Evolutionary conservation across 2,113 vertebrate genomes (phyloP), one percentile per base, ranked within the genome.

Genomic region (Ptilorrhoa leucosticta): DNA sequence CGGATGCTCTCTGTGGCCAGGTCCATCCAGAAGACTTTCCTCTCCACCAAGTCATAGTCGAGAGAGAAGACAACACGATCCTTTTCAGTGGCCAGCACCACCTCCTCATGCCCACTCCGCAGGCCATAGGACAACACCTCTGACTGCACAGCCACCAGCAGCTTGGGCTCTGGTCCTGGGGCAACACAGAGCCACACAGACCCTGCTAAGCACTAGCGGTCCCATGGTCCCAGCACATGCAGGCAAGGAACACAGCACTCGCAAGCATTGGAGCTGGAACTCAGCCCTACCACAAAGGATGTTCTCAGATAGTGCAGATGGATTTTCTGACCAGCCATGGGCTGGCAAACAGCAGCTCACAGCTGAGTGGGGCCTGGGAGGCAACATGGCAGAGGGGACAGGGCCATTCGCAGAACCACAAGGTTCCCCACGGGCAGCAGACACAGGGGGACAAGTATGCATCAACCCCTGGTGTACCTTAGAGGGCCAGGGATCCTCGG

Each of bases 1-100:
- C 98, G 98, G 82, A 99, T 98, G 93, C 98, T 99, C 88, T 99
- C 97, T 47, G 98, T 98, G 91, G 98, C 96, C 0, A 98, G 97
- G 65, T 99, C 98, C 86, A 98, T 97, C 99, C 99, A 99, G 95
- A 99, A 99, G 47, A 99, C 45, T 80, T 98, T 98, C 65, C 97
- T 97, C 47, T 98, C 98, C 90, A 84, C 73, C 95, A 97, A 97
- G 90, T 99, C 98, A 89, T 99, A 99, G 96, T 99, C 99, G 2
- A 99, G 87, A 0, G 99, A 99, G 94, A 98, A 98, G 89, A 99
- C 93, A 57, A 97, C 96, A 0, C 97, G 97, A 19, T 98, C 98
- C 50, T 97, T 98, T 70, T 97, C 97, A 15, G 89, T 94, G 31
- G 79, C 83, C 79, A 97, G 75, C 31, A 99, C 96, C 27, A 98